These are phyloP conservation scores for Argyrosomus japonicus DNA, from an alignment of 2,113 vertebrate species.

Conservation along the genomic window DNA sequence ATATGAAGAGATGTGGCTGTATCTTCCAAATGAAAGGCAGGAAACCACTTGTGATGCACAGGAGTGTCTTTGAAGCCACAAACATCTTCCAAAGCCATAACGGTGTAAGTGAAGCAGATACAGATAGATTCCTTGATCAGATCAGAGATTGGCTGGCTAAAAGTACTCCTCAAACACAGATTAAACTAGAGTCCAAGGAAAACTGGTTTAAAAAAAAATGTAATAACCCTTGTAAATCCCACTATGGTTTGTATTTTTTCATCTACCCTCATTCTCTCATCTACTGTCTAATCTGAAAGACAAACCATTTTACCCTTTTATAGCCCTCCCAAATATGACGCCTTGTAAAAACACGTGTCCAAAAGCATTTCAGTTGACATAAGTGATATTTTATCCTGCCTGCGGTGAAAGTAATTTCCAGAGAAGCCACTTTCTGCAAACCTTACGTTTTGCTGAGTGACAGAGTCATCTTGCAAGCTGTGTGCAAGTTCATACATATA, in stretches of 20 bases:
- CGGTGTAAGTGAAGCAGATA: constrained; percentile 17
- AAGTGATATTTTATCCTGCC: constrained; percentile 64
- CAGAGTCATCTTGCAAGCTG: constrained; percentile 6
- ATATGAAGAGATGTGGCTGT: constrained; percentile 10
- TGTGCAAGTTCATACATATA: neutral
- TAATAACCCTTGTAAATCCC: neutral
- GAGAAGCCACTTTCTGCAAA: constrained; percentile 74
- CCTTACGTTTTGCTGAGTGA: constrained; percentile 11
- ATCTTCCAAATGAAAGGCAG: constrained; percentile 46
- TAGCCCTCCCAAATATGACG: constrained; percentile 50
- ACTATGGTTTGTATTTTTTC: neutral
- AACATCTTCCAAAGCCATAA: constrained; percentile 87
- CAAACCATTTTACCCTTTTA: constrained; percentile 46
- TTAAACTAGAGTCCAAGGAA: constrained; percentile 17
- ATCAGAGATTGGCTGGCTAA: neutral
- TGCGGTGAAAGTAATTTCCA: constrained; percentile 66
- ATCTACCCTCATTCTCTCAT: neutral
- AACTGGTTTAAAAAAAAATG: constrained; percentile 5
- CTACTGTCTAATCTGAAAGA: neutral
- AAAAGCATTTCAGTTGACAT: constrained; percentile 24
- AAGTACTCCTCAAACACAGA: constrained; percentile 17
- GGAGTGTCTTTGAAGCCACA: constrained; percentile 71
- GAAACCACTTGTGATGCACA: constrained; percentile 26
- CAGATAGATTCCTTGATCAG: constrained; percentile 27
- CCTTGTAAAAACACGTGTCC: constrained; percentile 23